Percentiles rank a stretch among this genome's conserved stretches.
Evolutionary conservation across 1,140 invertebrate species (phyloP).

Genomic region (Ceratitis capitata): DNA sequence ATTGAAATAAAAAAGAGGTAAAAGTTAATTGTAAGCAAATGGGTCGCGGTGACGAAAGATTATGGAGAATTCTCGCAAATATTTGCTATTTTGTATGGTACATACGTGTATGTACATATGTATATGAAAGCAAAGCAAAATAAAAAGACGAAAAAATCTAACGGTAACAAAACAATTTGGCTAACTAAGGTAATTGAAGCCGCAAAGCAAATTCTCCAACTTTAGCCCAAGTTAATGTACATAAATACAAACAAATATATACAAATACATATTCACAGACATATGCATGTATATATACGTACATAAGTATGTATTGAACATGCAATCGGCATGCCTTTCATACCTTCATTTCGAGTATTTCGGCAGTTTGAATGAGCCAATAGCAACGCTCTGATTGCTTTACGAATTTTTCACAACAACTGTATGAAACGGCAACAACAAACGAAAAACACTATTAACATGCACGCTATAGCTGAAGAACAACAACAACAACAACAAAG

Average conservation of each 20-base stretch:
- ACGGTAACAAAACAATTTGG: neutral
- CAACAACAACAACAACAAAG: neutral
- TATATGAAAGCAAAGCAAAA: neutral
- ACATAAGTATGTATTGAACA: neutral
- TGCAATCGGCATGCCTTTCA: neutral
- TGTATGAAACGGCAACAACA: neutral
- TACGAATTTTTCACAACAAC: neutral
- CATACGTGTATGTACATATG: no score
- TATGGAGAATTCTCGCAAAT: neutral
- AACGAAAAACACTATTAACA: no score
- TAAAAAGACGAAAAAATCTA: neutral
- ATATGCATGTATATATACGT: neutral
- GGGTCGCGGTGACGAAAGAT: neutral
- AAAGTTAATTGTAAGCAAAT: neutral
- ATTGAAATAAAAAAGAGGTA: no score
- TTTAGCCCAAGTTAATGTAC: neutral
- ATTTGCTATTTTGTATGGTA: no score
- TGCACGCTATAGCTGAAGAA: no score
- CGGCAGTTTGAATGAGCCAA: neutral
- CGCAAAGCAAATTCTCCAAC: slow-evolving; percentile 1
- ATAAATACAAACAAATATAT: neutral
- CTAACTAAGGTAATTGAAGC: slow-evolving; percentile 2
- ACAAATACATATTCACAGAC: neutral
- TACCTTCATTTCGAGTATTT: slow-evolving; percentile 1
- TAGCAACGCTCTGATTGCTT: slow-evolving; percentile 22